Evolutionary conservation across 2,113 vertebrate species (phyloP), one percentile per base, ranked within the genome.

Genomic region (Corythornis cristatus): DNA sequence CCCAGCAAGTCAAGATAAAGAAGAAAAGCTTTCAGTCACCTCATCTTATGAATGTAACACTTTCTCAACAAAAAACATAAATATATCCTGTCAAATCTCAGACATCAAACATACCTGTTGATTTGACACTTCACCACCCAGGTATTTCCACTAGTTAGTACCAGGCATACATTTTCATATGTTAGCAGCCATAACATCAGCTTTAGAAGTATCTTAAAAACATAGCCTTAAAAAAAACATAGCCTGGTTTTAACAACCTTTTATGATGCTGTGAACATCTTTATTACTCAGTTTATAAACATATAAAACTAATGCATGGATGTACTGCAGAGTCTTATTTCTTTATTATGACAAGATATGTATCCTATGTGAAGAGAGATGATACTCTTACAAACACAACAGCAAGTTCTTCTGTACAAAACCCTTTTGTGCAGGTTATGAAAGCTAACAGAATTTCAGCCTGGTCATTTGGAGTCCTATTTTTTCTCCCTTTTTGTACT

Each of bases 91-190:
- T 58, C 53, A 73, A 35, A 8, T 5, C 29, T 79, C 37, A 68
- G 25, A 45, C 11, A n/a, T 21, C 19, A 79, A 64, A 57, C 0
- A 0, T 29, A 67, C 25, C 11, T 4, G 1, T 42, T 74, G n/a
- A 58, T 7, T 43, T 8, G 16, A 31, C 83, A 60, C 18, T 53
- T 73, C 50, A 58, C 25, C 17, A 31, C 35, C 33, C 8, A 53
- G 8, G 12, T 50, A 40, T 57, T 87, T 90, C 28, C 37, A 74
- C 17, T 35, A 28, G 15, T 83, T 31, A 62, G 11, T 7, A 12
- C 58, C 43, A 54, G 37, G 18, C 33, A 60, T n/a, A 13, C 5
- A 15, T 75, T 54, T 80, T 43, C 21, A 37, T 25, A 25, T 29
- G 31, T 58, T 54, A 71, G 15, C 25, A 54, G 9, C 45, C 12